These are phyloP conservation scores for Zeugodacus cucurbitae DNA, from an alignment of 1,140 invertebrate genomes.

Conservation along the genomic window DNA sequence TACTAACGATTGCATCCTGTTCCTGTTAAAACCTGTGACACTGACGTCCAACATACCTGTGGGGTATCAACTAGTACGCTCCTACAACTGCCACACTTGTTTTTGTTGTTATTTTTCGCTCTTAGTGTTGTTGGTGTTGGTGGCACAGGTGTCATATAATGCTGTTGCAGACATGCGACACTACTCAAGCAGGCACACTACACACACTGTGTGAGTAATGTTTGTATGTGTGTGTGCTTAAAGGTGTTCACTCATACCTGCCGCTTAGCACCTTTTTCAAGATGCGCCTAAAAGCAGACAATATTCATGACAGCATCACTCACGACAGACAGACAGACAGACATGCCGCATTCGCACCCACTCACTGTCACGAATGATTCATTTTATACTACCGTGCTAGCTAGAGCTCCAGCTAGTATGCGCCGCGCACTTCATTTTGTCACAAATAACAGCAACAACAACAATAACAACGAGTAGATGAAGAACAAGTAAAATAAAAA, in stretches of 20 bases:
- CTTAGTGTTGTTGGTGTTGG: not conserved
- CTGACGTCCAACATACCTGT: not conserved
- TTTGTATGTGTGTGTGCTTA: not conserved
- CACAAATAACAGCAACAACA: not conserved
- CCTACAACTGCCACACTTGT: not conserved
- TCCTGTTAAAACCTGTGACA: conserved; percentile 10
- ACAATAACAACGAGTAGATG: not conserved
- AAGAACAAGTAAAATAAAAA: not conserved
- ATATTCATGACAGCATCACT: conserved; percentile 32
- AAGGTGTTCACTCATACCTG: not conserved
- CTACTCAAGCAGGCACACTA: conserved; percentile 13
- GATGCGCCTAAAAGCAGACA: conserved; percentile 31
- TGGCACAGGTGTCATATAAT: not conserved
- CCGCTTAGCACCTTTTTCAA: not conserved
- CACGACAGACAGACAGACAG: not conserved
- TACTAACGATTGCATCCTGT: conserved; percentile 31
- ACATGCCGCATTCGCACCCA: not conserved
- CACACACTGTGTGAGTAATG: not conserved
- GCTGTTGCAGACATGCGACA: not conserved
- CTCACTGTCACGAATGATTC: conserved; percentile 19
- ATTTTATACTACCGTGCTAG: not conserved
- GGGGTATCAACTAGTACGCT: not conserved
- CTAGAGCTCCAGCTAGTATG: not conserved
- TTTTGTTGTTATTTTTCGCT: not conserved
- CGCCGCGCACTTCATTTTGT: not conserved